These are phyloP conservation scores for Rutpela maculata DNA, from an alignment of 2,888 invertebrate genomes.

Conservation along the genomic window DNA sequence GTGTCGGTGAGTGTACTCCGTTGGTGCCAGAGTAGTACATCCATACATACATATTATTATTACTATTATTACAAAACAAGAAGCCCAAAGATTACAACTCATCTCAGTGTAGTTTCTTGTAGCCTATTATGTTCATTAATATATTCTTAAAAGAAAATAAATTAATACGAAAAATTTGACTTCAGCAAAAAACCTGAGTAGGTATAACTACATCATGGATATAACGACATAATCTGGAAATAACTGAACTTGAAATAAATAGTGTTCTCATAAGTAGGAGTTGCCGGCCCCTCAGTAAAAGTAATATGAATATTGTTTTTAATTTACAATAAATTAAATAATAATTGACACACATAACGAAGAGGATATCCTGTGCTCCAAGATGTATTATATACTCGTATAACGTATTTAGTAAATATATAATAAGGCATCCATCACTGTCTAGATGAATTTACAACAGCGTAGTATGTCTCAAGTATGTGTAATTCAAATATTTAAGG, in stretches of 20 bases:
- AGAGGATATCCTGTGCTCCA: constrained; percentile 30
- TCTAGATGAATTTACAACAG: not conserved
- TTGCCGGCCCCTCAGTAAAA: constrained; percentile 9
- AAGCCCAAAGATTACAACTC: too few relatives aligned
- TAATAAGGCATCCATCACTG: not conserved
- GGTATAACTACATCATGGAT: too few relatives aligned
- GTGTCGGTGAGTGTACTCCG: too few relatives aligned
- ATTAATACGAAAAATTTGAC: too few relatives aligned
- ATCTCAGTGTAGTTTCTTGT: too few relatives aligned
- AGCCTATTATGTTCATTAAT: too few relatives aligned
- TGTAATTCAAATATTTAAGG: not conserved
- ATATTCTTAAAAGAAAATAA: too few relatives aligned
- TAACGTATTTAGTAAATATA: not conserved
- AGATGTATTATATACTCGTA: not conserved
- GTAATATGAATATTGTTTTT: constrained; percentile 19
- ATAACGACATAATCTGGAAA: not conserved
- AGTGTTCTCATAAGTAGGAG: not conserved
- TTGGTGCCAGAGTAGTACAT: too few relatives aligned
- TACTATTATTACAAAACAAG: too few relatives aligned
- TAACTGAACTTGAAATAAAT: not conserved
- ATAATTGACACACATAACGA: constrained; percentile 30
- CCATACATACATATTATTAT: too few relatives aligned
- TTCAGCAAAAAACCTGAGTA: too few relatives aligned
- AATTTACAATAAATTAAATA: constrained; percentile 32
- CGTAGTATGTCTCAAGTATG: not conserved